Evolutionary conservation across 2,797 vertebrate species (phyloP), one percentile per base, ranked within the genome.

Genomic region (Xiphophorus birchmanni): DNA sequence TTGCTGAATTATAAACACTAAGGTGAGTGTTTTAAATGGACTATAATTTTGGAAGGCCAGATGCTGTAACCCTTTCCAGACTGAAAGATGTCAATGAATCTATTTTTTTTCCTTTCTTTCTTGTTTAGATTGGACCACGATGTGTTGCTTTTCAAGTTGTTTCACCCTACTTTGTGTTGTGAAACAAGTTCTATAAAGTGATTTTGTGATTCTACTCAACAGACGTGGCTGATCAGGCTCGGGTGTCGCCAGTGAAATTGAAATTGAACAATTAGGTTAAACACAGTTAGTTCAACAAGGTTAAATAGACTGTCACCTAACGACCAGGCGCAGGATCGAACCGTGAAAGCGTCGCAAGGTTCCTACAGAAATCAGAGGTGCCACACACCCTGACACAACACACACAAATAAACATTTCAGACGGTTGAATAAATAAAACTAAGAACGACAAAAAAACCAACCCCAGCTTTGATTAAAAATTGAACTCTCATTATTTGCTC

Each of bases 391-490:
- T 17, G 63, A 65, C 35, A 65, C 35, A 21, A 37, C 63, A 37
- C 9, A n/a, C 50, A 23, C 50, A 52, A 52, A 23, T 23, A 8
- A 23, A 52, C 47, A 47, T 58, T 7, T 45, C n/a, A 48, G 40
- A 47, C n/a, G 42, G 18, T 71, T 58, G 5, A 81, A 77, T 73
- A 26, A 77, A 73, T 76, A 21, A 52, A 71, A 37, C 15, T 58
- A 44, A 18, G 42, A 76, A 35, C 35, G 15, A 48, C 54, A 52
- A 52, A 73, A 5, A 11, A 73, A 47, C 32, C 35, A 71, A 26
- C n/a, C 21, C 42, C n/a, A 45, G 69, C 21, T 42, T 18, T 73
- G 67, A 37, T 73, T 73, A 76, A 76, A 32, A 63, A 77, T 63
- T 3, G 2, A 32, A 63, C 60, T 63, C 48, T 52, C 15, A 60